Base-by-base conservation (phyloP, 2,888 invertebrate species). In the Volucella inanis region DNA sequence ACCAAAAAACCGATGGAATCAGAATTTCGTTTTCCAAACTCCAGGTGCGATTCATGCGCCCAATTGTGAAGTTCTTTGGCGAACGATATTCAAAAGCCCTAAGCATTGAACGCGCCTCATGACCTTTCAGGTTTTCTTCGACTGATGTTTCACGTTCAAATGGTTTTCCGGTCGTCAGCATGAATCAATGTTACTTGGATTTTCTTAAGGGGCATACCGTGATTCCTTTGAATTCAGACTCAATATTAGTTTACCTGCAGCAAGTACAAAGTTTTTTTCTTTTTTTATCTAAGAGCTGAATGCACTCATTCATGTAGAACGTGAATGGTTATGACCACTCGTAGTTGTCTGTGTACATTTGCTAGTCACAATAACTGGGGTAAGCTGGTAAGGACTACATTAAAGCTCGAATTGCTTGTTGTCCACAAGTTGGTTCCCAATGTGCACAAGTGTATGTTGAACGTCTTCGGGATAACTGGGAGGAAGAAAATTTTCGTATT, bases 171-270 rank as follows among this genome's bases (percentile, higher is more conserved):
- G 77, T 57, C 71, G 15, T 75, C 41, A 41, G 57, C 62, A 57
- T 45, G 11, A 50, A 31, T 55, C 74, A 62, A 67, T 62, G 14
- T 38, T 43, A 75, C 62, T 64, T 39, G 43, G 57, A 57, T 50
- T 45, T 49, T 54, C 74, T 31, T 38, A 6, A 68, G 61, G 62
- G 49, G 57, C 43, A n/a, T 61, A 52, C 41, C 15, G 47, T 41
- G 38, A 62, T 57, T 71, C 71, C 72, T 71, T 77, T 54, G 75
- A 70, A 62, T 65, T 71, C 67, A 75, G 59, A 65, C 70, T 80
- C 75, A 76, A 76, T 84, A 31, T 75, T 61, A 71, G 55, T 80
- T 75, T 75, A 84, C 79, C 84, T 84, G 79, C 79, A 84, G 75
- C 59, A 43, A 55, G 49, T 49, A 52, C 70, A 8, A 12, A 15